Base-by-base conservation (phyloP, 2,113 vertebrate species). In the Oncorhynchus mykiss region DNA sequence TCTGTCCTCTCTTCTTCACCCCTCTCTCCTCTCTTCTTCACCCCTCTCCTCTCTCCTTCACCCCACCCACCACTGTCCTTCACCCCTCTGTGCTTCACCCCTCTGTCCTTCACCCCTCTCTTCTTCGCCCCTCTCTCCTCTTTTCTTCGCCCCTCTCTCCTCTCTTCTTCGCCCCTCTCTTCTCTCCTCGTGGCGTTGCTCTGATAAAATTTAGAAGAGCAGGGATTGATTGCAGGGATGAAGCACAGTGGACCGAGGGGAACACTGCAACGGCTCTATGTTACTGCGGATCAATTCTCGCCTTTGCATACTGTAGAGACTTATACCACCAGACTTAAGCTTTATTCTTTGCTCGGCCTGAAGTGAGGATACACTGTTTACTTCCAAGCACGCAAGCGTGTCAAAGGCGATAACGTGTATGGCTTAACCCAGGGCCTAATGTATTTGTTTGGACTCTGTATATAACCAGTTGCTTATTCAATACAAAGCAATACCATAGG, bases 191-290 rank as follows among this genome's bases (percentile, higher is more conserved):
- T 45, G 39, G 2, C 9, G 9, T 45, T 51, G 24, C 13, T 45
- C 45, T 62, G 59, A 49, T 25, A 31, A 20, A 57, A 72, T 49
- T 73, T 69, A 59, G 66, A 69, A 70, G 66, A 72, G 77, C 70
- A 54, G 62, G 45, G 62, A 67, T 78, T 78, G 76, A 78, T 78
- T 22, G 24, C 29, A 24, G 60, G 60, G 11, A 14, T 25, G 20
- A 7, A 51, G 45, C 24, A 70, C 24, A 71, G 54, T 6, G 68
- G 34, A 27, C 9, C 3, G n/a, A 7, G 25, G 75, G 31, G 59
- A 29, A 64, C 60, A 22, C 75, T 29, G 69, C 66, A 77, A 59
- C 27, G 22, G 68, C 27, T 71, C 45, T 67, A 24, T 51, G 18
- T 49, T 14, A 24, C 73, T 57, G 65, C 13, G 24, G 69, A 72